Percentiles rank a stretch among this genome's conserved stretches.
Evolutionary conservation across 1,140 invertebrate genomes (phyloP).

Genomic region (Aphelinus atriplicis): DNA sequence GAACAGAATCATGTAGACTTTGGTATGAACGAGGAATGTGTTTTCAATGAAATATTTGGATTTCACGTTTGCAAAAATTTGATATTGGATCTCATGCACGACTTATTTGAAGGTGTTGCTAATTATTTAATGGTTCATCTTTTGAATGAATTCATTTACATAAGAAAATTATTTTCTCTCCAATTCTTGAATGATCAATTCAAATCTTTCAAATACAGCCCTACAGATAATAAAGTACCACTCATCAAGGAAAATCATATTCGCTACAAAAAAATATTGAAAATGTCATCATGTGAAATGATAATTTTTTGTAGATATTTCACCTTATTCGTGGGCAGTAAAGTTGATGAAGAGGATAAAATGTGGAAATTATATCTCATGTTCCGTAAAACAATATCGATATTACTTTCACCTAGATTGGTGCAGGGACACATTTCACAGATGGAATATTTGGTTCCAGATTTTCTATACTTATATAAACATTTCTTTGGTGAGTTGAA

Average conservation of each 20-base stretch:
- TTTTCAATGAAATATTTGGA: conserved; percentile 16
- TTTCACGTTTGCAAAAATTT: conserved; percentile 27
- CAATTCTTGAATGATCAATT: conserved; percentile 18
- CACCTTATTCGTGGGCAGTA: conserved; percentile 36
- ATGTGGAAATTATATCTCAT: conserved; percentile 35
- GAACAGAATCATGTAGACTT: background rate
- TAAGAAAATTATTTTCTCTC: conserved; percentile 24
- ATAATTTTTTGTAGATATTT: conserved; percentile 36
- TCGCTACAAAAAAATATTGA: conserved; percentile 15
- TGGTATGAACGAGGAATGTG: background rate
- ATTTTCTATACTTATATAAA: conserved; percentile 39
- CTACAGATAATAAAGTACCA: background rate
- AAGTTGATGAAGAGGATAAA: conserved; percentile 31
- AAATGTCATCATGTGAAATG: conserved; percentile 42
- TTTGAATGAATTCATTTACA: conserved; percentile 19
- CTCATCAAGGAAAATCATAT: conserved; percentile 3
- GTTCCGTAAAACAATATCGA: conserved; percentile 30
- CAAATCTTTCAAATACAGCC: conserved; percentile 11
- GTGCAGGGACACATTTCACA: background rate
- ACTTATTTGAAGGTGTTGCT: conserved; percentile 26
- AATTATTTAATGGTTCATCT: conserved; percentile 12
- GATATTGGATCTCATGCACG: conserved; percentile 33
- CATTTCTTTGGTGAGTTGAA: conserved; percentile 36
- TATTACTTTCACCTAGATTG: conserved; percentile 26
- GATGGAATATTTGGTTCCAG: conserved; percentile 22